Evolutionary conservation across 2,888 invertebrate species (phyloP), one percentile per base, ranked within the genome.

Genomic region (Cepaea hortensis): DNA sequence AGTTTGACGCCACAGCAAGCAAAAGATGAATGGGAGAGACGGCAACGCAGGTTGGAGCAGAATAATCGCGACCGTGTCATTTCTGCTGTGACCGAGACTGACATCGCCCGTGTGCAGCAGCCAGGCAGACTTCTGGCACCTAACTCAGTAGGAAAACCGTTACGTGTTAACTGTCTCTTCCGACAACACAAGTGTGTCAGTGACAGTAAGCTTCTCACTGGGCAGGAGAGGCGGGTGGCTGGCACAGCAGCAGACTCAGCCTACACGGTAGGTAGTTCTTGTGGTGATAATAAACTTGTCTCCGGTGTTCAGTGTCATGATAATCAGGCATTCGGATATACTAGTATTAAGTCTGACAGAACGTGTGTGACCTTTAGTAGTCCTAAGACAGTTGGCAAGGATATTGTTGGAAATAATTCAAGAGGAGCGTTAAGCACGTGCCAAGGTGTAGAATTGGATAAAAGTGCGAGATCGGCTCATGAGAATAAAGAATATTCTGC

Each of bases 1-100:
- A 76, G 84, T 62, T 20, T 84, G 76, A 75, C 75, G 1, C 84
- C 75, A 0, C 35, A 76, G 62, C 75, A 84, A 73, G 84, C 84
- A 20, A 84, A 75, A 84, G 75, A 23, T 4, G 84, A 84, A n/a
- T 55, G 18, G 48, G 55, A 84, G 9, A 23, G 18, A 20, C 50
- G 20, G 9, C 76, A 50, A 0, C 15, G 4, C 13, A 13, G 48
- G 48, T 48, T 46, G 20, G 70, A 70, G 13, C 83, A 55, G 1
- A 50, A 2, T 5, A 4, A 23, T 13, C 35, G 50, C n/a, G 72
- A 23, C 1, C 46, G 68, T 11, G 81, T 3, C 2, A 35, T 20
- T 23, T 5, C 35, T 3, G 48, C n/a, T 18, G 46, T 18, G 3
- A 70, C 9, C 62, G 15, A 77, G 3, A 77, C 5, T 48, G 18